These are phyloP conservation scores for Arctia plantaginis DNA, from an alignment of 2,888 invertebrate species.

Conservation along the genomic window DNA sequence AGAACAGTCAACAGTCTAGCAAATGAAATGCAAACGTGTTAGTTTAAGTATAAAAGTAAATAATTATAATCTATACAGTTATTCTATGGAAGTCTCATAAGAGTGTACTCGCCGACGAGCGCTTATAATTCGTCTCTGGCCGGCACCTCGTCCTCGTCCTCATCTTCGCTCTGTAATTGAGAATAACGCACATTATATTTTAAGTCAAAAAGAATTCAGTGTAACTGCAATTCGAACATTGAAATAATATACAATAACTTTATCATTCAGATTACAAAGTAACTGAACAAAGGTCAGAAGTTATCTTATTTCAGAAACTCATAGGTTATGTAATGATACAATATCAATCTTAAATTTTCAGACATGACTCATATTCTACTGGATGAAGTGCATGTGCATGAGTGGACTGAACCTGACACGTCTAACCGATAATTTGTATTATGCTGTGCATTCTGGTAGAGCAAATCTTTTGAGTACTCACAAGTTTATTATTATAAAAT, in stretches of 20 bases:
- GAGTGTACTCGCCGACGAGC: conserved; percentile 59
- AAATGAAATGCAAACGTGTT: conserved; percentile 74
- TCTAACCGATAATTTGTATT: not conserved
- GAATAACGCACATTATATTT: conserved; percentile 17
- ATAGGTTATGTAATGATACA: not conserved
- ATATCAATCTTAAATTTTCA: not conserved
- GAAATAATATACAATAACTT: not conserved
- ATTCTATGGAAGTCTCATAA: conserved; percentile 80
- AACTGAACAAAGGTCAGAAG: not conserved
- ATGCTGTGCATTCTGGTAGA: not conserved
- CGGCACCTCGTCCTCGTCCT: conserved; percentile 91
- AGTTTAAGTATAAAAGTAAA: conserved; percentile 73
- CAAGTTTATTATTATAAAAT: not conserved
- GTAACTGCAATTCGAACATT: not conserved
- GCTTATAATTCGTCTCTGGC: conserved; percentile 93
- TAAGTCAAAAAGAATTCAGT: not conserved
- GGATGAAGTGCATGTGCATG: not conserved
- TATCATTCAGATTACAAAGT: not conserved
- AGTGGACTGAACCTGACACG: not conserved
- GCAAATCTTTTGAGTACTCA: not conserved
- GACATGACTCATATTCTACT: not conserved
- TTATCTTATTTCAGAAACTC: not conserved
- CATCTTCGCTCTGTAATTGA: conserved; percentile 83
- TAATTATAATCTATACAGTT: conserved; percentile 81
- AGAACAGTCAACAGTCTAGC: conserved; percentile 72